These are phyloP conservation scores for Nipponia nippon DNA, from an alignment of 2,113 vertebrate genomes.

Conservation along the genomic window DNA sequence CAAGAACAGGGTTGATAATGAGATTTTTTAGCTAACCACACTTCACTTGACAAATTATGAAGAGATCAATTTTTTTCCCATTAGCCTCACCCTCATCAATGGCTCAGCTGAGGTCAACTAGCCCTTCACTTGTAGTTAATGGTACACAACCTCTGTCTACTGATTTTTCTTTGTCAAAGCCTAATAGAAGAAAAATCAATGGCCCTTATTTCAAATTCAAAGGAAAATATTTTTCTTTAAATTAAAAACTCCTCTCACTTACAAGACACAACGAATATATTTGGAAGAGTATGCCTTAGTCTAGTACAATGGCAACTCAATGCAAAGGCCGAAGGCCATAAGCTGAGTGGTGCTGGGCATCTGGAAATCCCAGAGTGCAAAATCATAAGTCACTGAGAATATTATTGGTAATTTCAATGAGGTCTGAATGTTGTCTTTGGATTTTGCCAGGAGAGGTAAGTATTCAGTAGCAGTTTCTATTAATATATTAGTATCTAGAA, in stretches of 20 bases:
- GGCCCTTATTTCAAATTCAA: slow-evolving; percentile 54
- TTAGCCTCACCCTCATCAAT: slow-evolving; percentile 59
- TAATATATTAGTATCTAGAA: background rate
- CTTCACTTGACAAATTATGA: slow-evolving; percentile 63
- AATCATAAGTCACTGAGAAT: background rate
- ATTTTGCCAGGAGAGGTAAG: background rate
- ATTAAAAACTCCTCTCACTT: slow-evolving; percentile 50
- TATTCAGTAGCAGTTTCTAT: background rate
- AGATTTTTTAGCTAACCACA: slow-evolving; percentile 57
- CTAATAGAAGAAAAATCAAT: slow-evolving; percentile 52
- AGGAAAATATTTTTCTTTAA: slow-evolving; percentile 59
- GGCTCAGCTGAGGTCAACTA: slow-evolving; percentile 47
- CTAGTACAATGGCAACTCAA: background rate
- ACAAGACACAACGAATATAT: background rate
- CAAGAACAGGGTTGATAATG: slow-evolving; percentile 33
- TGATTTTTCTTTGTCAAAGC: slow-evolving; percentile 32
- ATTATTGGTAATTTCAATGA: background rate
- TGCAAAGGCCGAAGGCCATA: background rate
- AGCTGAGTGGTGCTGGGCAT: background rate
- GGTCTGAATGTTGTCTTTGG: background rate
- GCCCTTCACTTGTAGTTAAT: slow-evolving; percentile 47
- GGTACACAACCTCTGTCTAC: slow-evolving; percentile 26
- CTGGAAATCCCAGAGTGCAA: background rate
- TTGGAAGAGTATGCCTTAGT: background rate
- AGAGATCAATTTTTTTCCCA: slow-evolving; percentile 63